Evolutionary conservation across 2,888 invertebrate genomes (phyloP), one percentile per base, ranked within the genome.

Genomic region (Chirona hameri): DNA sequence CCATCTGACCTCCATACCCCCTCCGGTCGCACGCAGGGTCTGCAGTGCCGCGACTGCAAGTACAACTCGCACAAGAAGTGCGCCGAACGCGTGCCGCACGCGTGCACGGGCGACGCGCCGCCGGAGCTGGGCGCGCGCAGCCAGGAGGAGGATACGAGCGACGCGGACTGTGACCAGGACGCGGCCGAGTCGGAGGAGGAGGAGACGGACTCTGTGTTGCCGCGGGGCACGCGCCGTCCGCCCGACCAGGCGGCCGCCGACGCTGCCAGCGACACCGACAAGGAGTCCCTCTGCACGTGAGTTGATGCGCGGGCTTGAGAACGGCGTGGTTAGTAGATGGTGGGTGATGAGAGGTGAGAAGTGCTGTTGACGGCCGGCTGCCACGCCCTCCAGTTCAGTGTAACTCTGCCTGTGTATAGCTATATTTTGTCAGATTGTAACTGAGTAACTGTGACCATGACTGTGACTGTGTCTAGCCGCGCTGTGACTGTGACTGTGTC

Each of bases 1-100:
- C 14, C 12, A 46, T 10, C 79, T 29, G 18, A 27, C 21, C 79
- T 31, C 60, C 39, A n/a, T 55, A 83, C 83, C 83, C 84, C 55
- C 60, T 24, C 18, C 52, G 81, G 85, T 21, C 83, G 84, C 81
- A 86, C 90, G 69, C 98, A 99, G 90, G 99, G 99, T 83, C 90
- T 97, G 86, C 99, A 99, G 89, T 99, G 99, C 89, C 93, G 94
- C 89, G 99, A 98, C 90, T 98, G 98, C 89, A 96, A 96, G 88
- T 97, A 95, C 90, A 98, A 98, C 90, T 95, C 95, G 84, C 98
- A 98, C 89, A 94, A 97, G 88, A 98, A 97, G 89, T 98, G 98
- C 87, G 91, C 95, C 87, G 95, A 95, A 60, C 92, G 93, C 89
- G 93, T 96, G 87, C 95, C 96, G 60, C 95, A 94, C 89, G 95